Base-by-base conservation (phyloP, 2,113 vertebrate species). In the Climacteris rufus region DNA sequence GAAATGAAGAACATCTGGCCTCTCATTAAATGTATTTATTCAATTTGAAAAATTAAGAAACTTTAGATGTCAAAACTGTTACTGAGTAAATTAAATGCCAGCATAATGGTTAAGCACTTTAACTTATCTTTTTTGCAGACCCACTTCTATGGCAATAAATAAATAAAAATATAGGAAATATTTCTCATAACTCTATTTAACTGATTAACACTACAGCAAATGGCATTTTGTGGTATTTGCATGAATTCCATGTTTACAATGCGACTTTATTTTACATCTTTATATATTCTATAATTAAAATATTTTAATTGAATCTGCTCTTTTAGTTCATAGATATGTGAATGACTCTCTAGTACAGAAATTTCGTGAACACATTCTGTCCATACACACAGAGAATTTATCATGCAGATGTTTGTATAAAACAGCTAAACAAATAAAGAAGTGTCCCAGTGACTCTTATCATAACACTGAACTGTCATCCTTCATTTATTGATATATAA, bases 401-500 rank as follows among this genome's bases (percentile, higher is more conserved):
- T 92, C 47, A 90, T 54, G 60, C 47, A 65, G 47, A 93, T 74
- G 64, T 91, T 84, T 71, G 31, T 80, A 77, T 90, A 90, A 76
- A 97, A 82, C 74, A 93, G 78, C 61, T 90, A 64, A 94, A 47
- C n/a, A 94, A 97, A 96, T 91, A 79, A 94, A 96, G 85, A 96
- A 93, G 69, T 93, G 71, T 59, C 79, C 75, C 54, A 89, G 87
- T 93, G 94, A 90, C 72, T 79, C 22, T 45, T 91, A 90, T 89
- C 50, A 59, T 94, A 93, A 94, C 85, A 90, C 68, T 93, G 70
- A 97, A 97, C 70, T 89, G 83, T 65, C 68, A 89, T 76, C 88
- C 92, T 95, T 97, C 64, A 93, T 97, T 97, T 98, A 59, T 91
- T 95, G 37, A 66, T 94, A 82, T 89, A 94, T 95, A 96, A 97